phyloP scores from a whole-genome alignment of 2,113 vertebrate species.

The Orientallactaga bullata region DNA sequence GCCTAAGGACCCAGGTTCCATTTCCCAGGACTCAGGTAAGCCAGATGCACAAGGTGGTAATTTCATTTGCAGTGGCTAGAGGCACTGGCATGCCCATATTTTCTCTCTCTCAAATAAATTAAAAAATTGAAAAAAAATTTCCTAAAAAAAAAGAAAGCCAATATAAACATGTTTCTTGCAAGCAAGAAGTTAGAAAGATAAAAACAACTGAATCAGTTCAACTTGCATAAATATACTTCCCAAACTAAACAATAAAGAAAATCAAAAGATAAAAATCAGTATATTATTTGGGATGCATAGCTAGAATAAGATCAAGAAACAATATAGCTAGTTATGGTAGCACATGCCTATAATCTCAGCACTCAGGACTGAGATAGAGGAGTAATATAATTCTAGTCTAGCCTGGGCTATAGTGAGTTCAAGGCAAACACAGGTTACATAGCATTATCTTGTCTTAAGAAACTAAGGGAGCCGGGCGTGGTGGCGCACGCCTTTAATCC shows the following conservation, averaged over 20 bases:
- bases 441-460: neutral
- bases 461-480: neutral
- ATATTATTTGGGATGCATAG: neutral
- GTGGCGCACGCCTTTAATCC: neutral
- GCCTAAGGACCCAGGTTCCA: too few relatives aligned
- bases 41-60: too few relatives aligned
- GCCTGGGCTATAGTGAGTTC: neutral
- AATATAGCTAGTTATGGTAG: neutral
- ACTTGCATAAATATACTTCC: conserved; percentile 56
- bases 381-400: too few relatives aligned
- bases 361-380: neutral
- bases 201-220: conserved; percentile 48
- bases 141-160: too few relatives aligned
- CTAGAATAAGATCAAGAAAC: conserved; percentile 25
- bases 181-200: conserved; percentile 23
- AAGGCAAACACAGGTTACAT: neutral
- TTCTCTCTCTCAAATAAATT: neutral
- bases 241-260: conserved; percentile 41
- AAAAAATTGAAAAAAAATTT: too few relatives aligned
- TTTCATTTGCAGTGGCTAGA: too few relatives aligned
- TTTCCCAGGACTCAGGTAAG: too few relatives aligned
- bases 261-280: conserved; percentile 50
- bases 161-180: neutral
- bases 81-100: too few relatives aligned
- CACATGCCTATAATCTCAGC: neutral